Base-by-base conservation (phyloP, 1,140 invertebrate genomes). In the Neocloeon triangulifer region DNA sequence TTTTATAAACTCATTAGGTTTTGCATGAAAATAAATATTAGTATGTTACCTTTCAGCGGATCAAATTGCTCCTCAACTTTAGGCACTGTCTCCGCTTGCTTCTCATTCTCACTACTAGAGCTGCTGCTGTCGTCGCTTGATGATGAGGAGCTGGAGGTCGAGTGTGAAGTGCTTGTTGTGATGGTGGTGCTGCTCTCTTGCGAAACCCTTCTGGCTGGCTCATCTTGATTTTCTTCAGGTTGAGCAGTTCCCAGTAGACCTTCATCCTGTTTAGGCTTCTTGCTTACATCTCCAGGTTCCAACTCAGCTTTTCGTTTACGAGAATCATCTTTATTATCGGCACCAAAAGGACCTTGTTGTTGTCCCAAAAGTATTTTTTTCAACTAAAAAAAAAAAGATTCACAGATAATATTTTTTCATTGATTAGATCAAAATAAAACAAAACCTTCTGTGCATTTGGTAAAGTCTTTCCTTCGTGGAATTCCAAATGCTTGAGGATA, bases 401-500 rank as follows among this genome's bases (percentile, higher is more conserved):
- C n/a, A n/a, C n/a, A n/a, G n/a, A n/a, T n/a, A n/a, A n/a, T n/a
- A n/a, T n/a, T n/a, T n/a, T n/a, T n/a, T n/a, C n/a, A n/a, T n/a
- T n/a, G n/a, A n/a, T n/a, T n/a, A n/a, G n/a, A n/a, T n/a, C n/a
- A n/a, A n/a, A n/a, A n/a, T n/a, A n/a, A n/a, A n/a, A n/a, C n/a
- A n/a, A n/a, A n/a, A n/a, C n/a, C n/a, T n/a, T 14, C 39, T 41
- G n/a, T 20, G 39, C 16, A 38, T 30, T 32, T 14, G 25, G 14
- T 39, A 36, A 5, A 30, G 26, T 14, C 45, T 62, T 59, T 23
- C 56, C 51, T 34, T 59, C 58, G 30, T 74, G 64, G 37, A 70
- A 64, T 43, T 85, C 70, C 19, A 91, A 53, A 48, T 73, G 76
- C 50, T 91, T 92, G 3, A 92, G 53, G 43, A 84, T 76, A 25